These are phyloP conservation scores for Hypena proboscidalis DNA, from an alignment of 2,888 invertebrate genomes.

Conservation along the genomic window DNA sequence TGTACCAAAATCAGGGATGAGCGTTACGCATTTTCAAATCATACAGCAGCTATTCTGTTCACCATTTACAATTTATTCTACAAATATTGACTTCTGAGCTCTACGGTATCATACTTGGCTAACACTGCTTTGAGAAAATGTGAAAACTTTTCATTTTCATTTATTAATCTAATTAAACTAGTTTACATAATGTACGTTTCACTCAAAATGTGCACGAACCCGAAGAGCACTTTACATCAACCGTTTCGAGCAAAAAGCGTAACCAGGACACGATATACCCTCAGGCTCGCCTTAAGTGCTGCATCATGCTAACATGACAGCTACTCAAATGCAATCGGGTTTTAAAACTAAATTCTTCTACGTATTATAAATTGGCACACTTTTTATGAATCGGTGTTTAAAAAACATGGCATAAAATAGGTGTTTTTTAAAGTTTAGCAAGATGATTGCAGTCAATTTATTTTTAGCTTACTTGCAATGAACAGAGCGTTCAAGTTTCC, in stretches of 20 bases:
- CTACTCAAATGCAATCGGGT: slow-evolving; percentile 39
- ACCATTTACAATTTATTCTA: too few species aligned
- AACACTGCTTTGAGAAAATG: too few species aligned
- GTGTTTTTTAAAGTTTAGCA: slow-evolving; percentile 42
- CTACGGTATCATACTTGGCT: too few species aligned
- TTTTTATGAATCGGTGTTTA: not conserved
- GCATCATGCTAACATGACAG: slow-evolving; percentile 47
- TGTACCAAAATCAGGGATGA: too few species aligned
- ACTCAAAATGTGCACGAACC: too few species aligned
- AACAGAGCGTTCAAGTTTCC: slow-evolving; percentile 41
- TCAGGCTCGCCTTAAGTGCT: slow-evolving; percentile 47
- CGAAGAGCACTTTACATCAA: slow-evolving; percentile 58
- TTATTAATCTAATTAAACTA: too few species aligned
- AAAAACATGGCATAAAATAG: too few species aligned
- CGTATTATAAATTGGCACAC: slow-evolving; percentile 11
- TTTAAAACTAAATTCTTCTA: slow-evolving; percentile 29
- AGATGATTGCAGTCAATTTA: slow-evolving; percentile 49
- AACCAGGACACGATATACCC: slow-evolving; percentile 54
- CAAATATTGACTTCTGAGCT: too few species aligned
- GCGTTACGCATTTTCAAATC: too few species aligned
- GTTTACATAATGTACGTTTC: too few species aligned
- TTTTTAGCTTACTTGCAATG: slow-evolving; percentile 45
- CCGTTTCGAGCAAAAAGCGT: slow-evolving; percentile 58
- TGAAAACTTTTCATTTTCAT: too few species aligned
- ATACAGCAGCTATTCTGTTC: too few species aligned